Evolutionary conservation across 2,797 vertebrate genomes (phyloP).

Genomic region (Ambastaia sidthimunki): DNA sequence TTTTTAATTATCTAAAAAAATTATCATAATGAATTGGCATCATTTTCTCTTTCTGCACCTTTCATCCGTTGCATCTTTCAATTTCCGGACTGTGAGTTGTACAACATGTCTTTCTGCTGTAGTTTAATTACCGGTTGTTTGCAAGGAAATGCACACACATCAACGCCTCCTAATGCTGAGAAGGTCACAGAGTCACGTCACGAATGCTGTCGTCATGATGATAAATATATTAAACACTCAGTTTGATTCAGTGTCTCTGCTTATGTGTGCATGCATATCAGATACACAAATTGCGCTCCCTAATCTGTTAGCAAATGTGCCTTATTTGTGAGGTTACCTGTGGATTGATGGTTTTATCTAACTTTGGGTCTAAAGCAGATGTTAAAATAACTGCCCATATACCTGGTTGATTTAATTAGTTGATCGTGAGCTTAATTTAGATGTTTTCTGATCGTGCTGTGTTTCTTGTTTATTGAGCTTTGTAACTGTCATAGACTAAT

Average conservation of each 20-base stretch:
- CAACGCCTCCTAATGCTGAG: constrained; percentile 57
- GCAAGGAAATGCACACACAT: constrained; percentile 52
- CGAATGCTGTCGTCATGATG: constrained; percentile 13
- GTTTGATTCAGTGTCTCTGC: too few species aligned
- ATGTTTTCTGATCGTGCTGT: not conserved
- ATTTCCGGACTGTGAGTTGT: constrained; percentile 41
- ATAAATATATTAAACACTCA: constrained; percentile 52
- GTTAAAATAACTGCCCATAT: not conserved
- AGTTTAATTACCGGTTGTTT: constrained; percentile 56
- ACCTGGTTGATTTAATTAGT: constrained; percentile 17
- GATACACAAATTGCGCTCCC: constrained; percentile 5
- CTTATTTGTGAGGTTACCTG: constrained; percentile 1
- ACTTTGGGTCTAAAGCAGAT: not conserved
- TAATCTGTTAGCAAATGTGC: not conserved
- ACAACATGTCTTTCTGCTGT: constrained; percentile 6
- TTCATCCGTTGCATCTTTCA: constrained; percentile 15
- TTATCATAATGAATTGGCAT: not conserved
- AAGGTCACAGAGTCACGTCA: constrained; percentile 55
- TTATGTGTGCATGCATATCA: too few species aligned
- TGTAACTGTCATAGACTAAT: constrained; percentile 41
- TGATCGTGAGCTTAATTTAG: constrained; percentile 28
- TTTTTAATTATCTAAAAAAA: constrained; percentile 38
- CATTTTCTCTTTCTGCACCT: constrained; percentile 3
- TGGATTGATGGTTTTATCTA: constrained; percentile 7
- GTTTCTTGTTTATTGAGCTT: constrained; percentile 25